Conservation (phyloP, 2,888 invertebrate genomes). For the Agonum fuliginosum region DNA sequence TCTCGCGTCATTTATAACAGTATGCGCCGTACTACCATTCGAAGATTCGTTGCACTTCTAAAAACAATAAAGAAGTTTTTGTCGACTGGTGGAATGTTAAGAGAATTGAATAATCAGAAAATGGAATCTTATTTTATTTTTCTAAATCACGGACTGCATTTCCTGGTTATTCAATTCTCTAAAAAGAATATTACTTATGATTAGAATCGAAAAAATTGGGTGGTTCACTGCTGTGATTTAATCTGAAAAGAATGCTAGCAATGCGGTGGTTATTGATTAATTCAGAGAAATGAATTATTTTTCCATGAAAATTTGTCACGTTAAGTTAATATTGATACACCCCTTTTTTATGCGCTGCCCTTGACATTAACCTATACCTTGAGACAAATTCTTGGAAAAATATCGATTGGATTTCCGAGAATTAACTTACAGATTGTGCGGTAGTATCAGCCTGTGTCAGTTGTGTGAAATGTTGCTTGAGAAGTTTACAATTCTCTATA, state of each 20-base stretch:
- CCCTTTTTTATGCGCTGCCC: slow-evolving; percentile 50
- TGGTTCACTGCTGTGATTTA: slow-evolving; percentile 5
- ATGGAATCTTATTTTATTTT: no score
- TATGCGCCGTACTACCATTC: neutral
- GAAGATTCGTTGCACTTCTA: neutral
- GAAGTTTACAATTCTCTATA: slow-evolving; percentile 50
- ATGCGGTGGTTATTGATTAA: slow-evolving; percentile 6
- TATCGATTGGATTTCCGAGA: slow-evolving; percentile 54
- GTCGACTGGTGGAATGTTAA: no score
- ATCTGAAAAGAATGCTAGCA: neutral
- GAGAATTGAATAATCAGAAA: no score
- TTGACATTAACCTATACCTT: slow-evolving; percentile 58
- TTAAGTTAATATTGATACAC: slow-evolving; percentile 48
- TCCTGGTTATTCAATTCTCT: no score
- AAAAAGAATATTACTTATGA: no score
- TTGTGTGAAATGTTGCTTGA: slow-evolving; percentile 48
- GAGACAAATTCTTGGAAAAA: slow-evolving; percentile 59
- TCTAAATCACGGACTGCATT: no score
- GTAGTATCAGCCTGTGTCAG: slow-evolving; percentile 47
- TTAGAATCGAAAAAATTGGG: neutral
- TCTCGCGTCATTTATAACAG: slow-evolving; percentile 45
- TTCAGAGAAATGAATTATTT: slow-evolving; percentile 16
- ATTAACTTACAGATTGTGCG: slow-evolving; percentile 57
- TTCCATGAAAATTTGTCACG: slow-evolving; percentile 45
- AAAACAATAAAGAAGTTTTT: no score